Conservation (phyloP, 2,888 invertebrate species). For the Drosophila kambysellisi region DNA sequence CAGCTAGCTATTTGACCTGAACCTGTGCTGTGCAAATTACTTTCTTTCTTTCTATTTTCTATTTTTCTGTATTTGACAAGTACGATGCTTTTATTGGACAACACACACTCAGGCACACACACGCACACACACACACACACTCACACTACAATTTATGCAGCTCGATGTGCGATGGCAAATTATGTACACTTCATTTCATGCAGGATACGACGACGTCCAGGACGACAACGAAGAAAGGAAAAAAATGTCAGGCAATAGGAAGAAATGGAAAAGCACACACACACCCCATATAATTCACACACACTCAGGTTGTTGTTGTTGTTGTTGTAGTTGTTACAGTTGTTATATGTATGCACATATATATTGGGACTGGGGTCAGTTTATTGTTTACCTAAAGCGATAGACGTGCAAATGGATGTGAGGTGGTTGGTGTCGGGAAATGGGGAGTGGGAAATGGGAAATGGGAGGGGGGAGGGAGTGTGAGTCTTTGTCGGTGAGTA, state of each 20-base stretch:
- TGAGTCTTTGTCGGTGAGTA: slow-evolving; percentile 31
- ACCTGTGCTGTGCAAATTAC: slow-evolving; percentile 34
- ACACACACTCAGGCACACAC: slow-evolving; percentile 20
- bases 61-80: slow-evolving; percentile 62
- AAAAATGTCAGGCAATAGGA: not conserved
- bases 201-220: slow-evolving; percentile 31
- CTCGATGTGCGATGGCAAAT: slow-evolving; percentile 64
- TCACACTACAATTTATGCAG: slow-evolving; percentile 65
- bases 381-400: slow-evolving; percentile 71
- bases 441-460: not conserved
- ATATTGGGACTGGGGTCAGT: slow-evolving; percentile 58
- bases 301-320: slow-evolving; percentile 18
- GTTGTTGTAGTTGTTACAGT: slow-evolving; percentile 5
- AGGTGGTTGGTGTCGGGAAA: slow-evolving; percentile 3
- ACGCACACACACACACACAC: slow-evolving; percentile 18
- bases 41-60: slow-evolving; percentile 8
- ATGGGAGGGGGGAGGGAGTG: not conserved
- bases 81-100: slow-evolving; percentile 72
- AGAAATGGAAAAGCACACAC: slow-evolving; percentile 18
- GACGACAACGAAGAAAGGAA: not conserved
- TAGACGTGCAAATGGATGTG: slow-evolving; percentile 60
- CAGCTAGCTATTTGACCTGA: slow-evolving; percentile 34
- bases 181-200: slow-evolving; percentile 75
- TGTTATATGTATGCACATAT: slow-evolving; percentile 12
- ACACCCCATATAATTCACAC: slow-evolving; percentile 61